Conservation (phyloP, 1,140 invertebrate genomes). For the Eubasilissa regina region DNA sequence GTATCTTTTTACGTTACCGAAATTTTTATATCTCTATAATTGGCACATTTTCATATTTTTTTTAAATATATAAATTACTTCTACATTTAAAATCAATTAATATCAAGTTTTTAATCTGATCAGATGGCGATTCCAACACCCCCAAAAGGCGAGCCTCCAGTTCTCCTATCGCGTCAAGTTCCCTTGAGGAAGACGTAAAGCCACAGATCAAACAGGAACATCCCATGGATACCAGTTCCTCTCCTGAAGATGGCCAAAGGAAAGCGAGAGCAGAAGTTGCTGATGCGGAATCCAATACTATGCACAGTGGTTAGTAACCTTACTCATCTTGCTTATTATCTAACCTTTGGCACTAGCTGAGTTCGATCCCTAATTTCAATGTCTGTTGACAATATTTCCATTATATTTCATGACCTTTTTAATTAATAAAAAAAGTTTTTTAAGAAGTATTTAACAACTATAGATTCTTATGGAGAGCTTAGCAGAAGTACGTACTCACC, state of each 20-base stretch:
- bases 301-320: slow-evolving; percentile 85
- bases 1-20: too few species aligned
- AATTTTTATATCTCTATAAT: too few species aligned
- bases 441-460: too few species aligned
- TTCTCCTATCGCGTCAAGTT: slow-evolving; percentile 76
- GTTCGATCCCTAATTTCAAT: too few species aligned
- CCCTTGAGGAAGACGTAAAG: slow-evolving; percentile 79
- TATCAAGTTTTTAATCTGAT: not conserved
- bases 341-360: not conserved
- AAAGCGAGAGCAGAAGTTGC: slow-evolving; percentile 85
- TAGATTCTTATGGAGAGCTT: too few species aligned
- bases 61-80: too few species aligned
- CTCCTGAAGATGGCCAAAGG: slow-evolving; percentile 75
- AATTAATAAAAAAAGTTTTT: too few species aligned
- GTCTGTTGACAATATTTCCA: too few species aligned
- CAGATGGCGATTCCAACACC: slow-evolving; percentile 73
- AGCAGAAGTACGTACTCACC: too few species aligned
- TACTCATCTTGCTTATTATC: not conserved
- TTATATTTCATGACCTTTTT: too few species aligned
- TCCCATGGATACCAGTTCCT: slow-evolving; percentile 75
- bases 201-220: slow-evolving; percentile 83
- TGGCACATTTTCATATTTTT: too few species aligned
- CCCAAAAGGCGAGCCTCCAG: slow-evolving; percentile 77
- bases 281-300: slow-evolving; percentile 90
- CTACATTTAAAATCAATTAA: too few species aligned